Percentiles rank a stretch among this genome's conserved stretches.
Evolutionary conservation across 2,888 invertebrate genomes (phyloP).

Genomic region (Aleiodes testaceus): DNA sequence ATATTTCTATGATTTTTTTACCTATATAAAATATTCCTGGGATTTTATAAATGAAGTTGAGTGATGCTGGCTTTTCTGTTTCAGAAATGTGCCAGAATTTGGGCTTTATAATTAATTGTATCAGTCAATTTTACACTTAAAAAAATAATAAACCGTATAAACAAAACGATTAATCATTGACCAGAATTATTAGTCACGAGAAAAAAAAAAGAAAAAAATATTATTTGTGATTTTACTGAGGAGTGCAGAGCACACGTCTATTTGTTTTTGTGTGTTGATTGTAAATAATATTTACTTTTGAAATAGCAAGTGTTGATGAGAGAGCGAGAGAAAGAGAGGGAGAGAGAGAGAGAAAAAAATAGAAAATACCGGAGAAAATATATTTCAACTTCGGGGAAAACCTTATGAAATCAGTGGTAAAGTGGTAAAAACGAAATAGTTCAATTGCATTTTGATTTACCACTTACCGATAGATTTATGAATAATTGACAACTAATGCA

Average conservation of each 20-base stretch:
- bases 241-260: constrained; percentile 47
- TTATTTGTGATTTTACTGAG: constrained; percentile 44
- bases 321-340: constrained; percentile 23
- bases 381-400: neutral
- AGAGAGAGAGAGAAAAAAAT: constrained; percentile 27
- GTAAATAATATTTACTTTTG: constrained; percentile 50
- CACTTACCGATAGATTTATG: neutral
- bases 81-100: constrained; percentile 34
- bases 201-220: constrained; percentile 33
- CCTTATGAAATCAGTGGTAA: too few relatives aligned
- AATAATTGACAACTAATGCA: constrained; percentile 23
- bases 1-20: constrained; percentile 36
- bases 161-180: constrained; percentile 1
- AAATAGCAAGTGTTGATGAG: constrained; percentile 27
- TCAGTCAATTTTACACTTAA: constrained; percentile 46
- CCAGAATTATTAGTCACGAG: constrained; percentile 19
- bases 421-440: neutral
- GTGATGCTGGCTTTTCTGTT: constrained; percentile 5
- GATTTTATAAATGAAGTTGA: neutral
- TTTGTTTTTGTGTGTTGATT: constrained; percentile 50
- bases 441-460: neutral
- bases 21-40: constrained; percentile 22
- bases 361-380: constrained; percentile 5
- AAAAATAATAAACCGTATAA: constrained; percentile 21
- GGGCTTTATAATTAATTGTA: constrained; percentile 45